Evolutionary conservation across 2,113 vertebrate genomes (phyloP).

Genomic region (Hydropotes inermis): DNA sequence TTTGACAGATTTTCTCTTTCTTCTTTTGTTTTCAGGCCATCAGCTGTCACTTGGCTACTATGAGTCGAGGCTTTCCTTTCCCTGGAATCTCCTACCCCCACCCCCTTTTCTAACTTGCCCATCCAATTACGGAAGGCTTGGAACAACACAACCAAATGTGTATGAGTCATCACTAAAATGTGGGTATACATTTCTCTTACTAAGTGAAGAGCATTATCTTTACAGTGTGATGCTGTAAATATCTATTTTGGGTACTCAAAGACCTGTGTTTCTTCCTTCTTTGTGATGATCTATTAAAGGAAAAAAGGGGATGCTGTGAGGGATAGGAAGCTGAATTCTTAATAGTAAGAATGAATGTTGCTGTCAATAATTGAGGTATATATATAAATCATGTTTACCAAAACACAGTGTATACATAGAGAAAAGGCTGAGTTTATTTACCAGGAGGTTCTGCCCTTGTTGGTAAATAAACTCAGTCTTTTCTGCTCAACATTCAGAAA

Average conservation of each 20-base stretch:
- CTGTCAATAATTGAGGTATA: not conserved
- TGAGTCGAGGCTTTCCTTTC: not conserved
- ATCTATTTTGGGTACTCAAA: not conserved
- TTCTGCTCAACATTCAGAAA: not conserved
- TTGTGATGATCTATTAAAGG: not conserved
- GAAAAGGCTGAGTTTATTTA: not conserved
- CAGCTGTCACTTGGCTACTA: not conserved
- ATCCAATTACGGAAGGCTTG: not conserved
- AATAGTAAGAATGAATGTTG: not conserved
- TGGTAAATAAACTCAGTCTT: not conserved
- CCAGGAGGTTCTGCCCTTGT: not conserved
- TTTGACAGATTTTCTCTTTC: not conserved
- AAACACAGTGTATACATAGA: not conserved
- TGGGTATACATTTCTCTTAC: not conserved
- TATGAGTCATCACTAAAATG: conserved; percentile 17
- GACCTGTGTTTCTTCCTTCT: conserved; percentile 2
- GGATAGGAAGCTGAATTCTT: not conserved
- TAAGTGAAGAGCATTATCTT: not conserved
- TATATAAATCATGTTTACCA: not conserved
- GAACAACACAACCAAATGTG: not conserved
- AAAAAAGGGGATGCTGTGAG: not conserved
- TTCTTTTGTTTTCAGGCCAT: not conserved
- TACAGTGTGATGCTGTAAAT: not conserved
- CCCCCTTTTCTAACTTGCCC: not conserved
- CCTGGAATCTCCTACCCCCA: not conserved